Evolutionary conservation across 2,888 invertebrate species (phyloP), one percentile per base, ranked within the genome.

Genomic region (Bugulina stolonifera): DNA sequence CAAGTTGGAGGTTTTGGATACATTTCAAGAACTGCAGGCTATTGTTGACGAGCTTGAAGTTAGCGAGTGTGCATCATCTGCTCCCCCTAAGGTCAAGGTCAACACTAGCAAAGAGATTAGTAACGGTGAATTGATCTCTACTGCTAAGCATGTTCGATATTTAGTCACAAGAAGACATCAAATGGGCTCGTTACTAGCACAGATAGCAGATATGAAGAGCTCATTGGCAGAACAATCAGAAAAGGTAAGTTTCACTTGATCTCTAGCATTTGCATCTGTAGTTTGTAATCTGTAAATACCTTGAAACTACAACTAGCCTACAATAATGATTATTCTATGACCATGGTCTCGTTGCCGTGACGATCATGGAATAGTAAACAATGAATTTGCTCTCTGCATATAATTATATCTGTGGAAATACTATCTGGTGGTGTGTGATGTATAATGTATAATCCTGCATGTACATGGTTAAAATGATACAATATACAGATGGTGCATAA

Each of bases 1-100:
- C 72, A 82, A 82, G 55, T 83, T 86, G 75, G 87, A 87, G 78
- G 81, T 86, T 5, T 78, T 86, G 73, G 81, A 85, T 54, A 83
- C 84, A 1, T 86, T 85, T 75, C 80, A 82, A 25, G 84, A 86
- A 73, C 77, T 87, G 29, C 80, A 85, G 72, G 79, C 81, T 52
- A 78, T 87, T 77, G 85, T 84, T 75, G 79, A 81, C 5, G 78
- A 78, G 52, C 75, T 80, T 27, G 57, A 71, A 32, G 43, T 55
- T 52, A 70, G 75, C n/a, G 64, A 64, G 32, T 64, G 64, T n/a
- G 64, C 64, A 5, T 22, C 64, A 14, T 14, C 32, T 32, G 25
- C 64, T 14, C 64, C 64, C 2, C 18, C 43, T 43, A 64, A 27
- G 32, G 32, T n/a, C 32, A 64, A 64, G 64, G 64, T 64, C 32